Percentiles rank a stretch among this genome's conserved stretches.
phyloP scores from a whole-genome alignment of 2,888 invertebrate genomes.

The Augochlorella aurata region DNA sequence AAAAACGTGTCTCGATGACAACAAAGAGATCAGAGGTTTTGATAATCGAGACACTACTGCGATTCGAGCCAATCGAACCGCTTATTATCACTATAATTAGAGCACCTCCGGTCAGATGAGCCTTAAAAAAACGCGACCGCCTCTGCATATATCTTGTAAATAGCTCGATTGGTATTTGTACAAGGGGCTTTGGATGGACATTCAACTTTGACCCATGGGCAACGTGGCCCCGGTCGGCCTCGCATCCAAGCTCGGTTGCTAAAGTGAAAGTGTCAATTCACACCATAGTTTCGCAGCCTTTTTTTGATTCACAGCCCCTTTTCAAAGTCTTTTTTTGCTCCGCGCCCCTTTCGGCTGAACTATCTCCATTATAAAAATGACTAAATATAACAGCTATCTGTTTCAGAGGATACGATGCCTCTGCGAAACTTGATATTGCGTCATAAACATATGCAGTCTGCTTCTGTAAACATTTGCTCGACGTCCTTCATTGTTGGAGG shows the following conservation, averaged over 20 bases:
- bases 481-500: no score
- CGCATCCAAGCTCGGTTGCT: neutral
- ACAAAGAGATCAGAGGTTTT: no score
- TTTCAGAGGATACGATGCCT: neutral
- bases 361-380: neutral
- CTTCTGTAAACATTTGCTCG: neutral
- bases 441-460: neutral
- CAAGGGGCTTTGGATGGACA: neutral
- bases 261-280: neutral
- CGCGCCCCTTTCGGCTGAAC: neutral
- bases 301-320: neutral
- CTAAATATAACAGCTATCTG: neutral
- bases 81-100: no score
- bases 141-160: neutral
- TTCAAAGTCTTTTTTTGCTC: neutral
- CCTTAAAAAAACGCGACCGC: no score
- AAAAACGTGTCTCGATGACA: no score
- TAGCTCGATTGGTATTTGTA: neutral
- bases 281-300: neutral
- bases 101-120: no score
- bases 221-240: neutral
- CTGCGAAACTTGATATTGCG: neutral
- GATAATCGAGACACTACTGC: no score
- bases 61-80: no score
- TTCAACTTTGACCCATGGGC: constrained; percentile 5